phyloP scores from a whole-genome alignment of 2,888 invertebrate species.

The Platycheirus albimanus region DNA sequence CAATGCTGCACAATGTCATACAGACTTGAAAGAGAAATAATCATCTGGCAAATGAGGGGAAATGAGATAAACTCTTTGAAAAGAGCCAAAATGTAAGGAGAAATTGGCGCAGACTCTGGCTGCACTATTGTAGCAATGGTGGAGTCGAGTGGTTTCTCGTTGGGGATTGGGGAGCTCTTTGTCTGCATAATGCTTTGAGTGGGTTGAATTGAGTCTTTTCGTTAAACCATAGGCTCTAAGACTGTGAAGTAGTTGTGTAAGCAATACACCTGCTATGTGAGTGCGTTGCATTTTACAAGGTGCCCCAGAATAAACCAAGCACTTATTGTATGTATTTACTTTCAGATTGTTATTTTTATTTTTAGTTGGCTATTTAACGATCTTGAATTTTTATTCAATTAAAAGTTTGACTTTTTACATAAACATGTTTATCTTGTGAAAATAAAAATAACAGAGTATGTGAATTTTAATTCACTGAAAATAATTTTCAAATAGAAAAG shows the following conservation, averaged over 20 bases:
- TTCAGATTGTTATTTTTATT: no score
- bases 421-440: no score
- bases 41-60: not conserved
- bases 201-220: not conserved
- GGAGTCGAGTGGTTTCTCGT: conserved; percentile 4
- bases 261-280: conserved; percentile 12
- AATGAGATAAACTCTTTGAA: conserved; percentile 10
- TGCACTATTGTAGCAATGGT: conserved; percentile 13
- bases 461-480: no score
- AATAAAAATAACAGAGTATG: no score
- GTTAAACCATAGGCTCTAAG: conserved; percentile 2
- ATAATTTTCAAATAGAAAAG: no score
- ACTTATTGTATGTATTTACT: no score
- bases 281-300: not conserved
- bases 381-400: no score
- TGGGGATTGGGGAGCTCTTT: conserved; percentile 23
- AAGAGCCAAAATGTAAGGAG: conserved; percentile 26
- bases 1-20: conserved; percentile 47
- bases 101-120: conserved; percentile 11
- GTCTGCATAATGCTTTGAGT: conserved; percentile 41
- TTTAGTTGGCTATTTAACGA: no score
- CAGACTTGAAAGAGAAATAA: conserved; percentile 20
- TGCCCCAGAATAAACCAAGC: no score
- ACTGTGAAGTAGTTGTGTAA: conserved; percentile 9
- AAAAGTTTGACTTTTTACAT: no score